Percentiles rank a stretch among this genome's conserved stretches.
Evolutionary conservation across 2,113 vertebrate species (phyloP).

Genomic region (Pelusios castaneus): DNA sequence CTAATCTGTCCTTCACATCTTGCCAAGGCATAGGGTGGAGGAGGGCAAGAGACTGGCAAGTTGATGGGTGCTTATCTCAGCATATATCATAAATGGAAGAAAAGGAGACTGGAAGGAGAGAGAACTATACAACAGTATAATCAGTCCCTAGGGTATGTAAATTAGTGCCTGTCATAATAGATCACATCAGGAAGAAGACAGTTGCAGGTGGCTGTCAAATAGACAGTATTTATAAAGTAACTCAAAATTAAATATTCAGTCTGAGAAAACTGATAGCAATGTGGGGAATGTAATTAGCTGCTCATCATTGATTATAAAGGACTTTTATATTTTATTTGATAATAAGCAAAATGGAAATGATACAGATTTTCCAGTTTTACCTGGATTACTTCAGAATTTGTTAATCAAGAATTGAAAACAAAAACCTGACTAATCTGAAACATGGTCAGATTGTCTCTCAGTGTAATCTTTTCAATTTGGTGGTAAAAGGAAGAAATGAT

Average conservation of each 20-base stretch:
- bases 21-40: background rate
- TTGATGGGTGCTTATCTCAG: background rate
- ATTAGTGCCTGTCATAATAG: background rate
- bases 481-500: background rate
- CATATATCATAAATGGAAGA: background rate
- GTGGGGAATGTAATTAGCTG: background rate
- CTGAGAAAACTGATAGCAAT: background rate
- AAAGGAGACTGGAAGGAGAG: background rate
- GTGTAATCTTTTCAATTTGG: background rate
- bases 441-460: background rate
- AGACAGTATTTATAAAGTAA: background rate
- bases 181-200: background rate
- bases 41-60: background rate
- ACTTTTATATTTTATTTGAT: background rate
- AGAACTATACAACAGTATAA: fast-evolving
- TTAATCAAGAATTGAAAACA: background rate
- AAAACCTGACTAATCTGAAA: background rate
- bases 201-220: background rate
- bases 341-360: background rate
- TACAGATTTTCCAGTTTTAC: constrained; percentile 1
- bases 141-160: background rate
- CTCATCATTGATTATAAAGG: background rate
- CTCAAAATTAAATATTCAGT: background rate
- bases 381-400: background rate
- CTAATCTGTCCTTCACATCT: background rate